Evolutionary conservation across 2,113 vertebrate species (phyloP).

Genomic region (Anolis sagrei): DNA sequence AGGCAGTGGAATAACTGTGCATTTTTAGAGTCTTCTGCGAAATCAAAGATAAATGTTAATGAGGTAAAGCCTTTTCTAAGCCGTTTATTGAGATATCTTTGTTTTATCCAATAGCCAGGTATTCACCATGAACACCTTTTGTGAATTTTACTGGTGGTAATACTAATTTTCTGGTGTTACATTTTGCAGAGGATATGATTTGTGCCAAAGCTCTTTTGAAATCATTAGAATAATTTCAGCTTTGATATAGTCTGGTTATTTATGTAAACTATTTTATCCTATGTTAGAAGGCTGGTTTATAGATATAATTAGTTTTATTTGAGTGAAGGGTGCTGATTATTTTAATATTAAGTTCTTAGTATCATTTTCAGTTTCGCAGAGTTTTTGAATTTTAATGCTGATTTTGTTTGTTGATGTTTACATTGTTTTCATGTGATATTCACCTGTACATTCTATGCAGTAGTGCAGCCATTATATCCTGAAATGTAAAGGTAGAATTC

Average conservation of each 20-base stretch:
- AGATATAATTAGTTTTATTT: background rate
- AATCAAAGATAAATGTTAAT: conserved; percentile 99
- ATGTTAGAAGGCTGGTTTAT: background rate
- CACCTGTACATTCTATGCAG: background rate
- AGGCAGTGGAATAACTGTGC: conserved; percentile 99
- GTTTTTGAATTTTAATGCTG: background rate
- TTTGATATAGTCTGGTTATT: background rate
- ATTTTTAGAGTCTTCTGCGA: conserved; percentile 99
- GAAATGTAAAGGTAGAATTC: background rate
- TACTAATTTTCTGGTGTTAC: background rate
- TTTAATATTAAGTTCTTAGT: background rate
- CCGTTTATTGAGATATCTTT: background rate
- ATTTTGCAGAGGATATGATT: background rate
- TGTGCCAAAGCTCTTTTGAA: background rate
- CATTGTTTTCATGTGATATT: background rate
- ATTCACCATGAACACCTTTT: background rate
- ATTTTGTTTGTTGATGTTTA: background rate
- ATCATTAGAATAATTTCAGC: background rate
- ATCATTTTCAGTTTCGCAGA: background rate
- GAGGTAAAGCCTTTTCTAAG: conserved; percentile 93
- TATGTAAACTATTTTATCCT: background rate
- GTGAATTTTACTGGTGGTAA: background rate
- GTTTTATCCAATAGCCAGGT: background rate
- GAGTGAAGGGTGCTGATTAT: background rate
- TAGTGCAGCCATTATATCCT: background rate